phyloP scores from a whole-genome alignment of 1,140 invertebrate species.

The Zaprionus ghesquierei region DNA sequence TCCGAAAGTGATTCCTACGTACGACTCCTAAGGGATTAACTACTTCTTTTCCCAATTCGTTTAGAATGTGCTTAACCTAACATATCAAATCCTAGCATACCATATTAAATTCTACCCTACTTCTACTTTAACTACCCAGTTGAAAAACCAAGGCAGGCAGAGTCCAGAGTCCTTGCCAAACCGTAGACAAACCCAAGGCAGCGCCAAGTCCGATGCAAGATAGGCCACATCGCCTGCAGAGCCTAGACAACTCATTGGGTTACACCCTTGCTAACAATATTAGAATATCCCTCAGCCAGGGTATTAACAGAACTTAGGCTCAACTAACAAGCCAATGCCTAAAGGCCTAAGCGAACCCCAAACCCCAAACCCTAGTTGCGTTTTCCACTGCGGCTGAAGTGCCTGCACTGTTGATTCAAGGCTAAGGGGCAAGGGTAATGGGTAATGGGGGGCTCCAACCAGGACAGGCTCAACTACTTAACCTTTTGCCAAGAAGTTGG shows the following conservation, averaged over 20 bases:
- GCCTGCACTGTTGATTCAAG: conserved; percentile 58
- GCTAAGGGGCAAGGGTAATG: conserved; percentile 46
- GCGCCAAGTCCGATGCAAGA: not conserved
- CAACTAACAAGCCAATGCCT: conserved; percentile 28
- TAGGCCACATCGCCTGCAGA: not conserved
- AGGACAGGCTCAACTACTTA: conserved; percentile 65
- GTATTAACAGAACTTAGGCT: conserved; percentile 7
- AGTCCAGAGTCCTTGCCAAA: not conserved
- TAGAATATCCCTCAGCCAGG: not conserved
- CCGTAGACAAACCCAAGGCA: not conserved
- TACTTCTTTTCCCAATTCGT: too few relatives aligned
- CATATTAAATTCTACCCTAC: not conserved
- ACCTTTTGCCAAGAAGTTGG: conserved; percentile 54
- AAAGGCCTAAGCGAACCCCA: not conserved
- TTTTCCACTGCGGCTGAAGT: conserved; percentile 4
- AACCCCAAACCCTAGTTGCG: not conserved
- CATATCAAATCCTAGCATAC: not conserved
- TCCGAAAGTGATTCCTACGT: too few relatives aligned
- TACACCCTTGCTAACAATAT: not conserved
- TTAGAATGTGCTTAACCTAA: too few relatives aligned
- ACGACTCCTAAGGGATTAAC: too few relatives aligned
- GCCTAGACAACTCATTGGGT: not conserved
- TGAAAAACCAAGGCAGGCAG: not conserved
- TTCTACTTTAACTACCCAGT: not conserved
- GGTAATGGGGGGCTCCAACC: conserved; percentile 4